Percentiles rank a stretch among this genome's conserved stretches.
phyloP scores from a whole-genome alignment of 2,888 invertebrate genomes.

The Trissolcus brochymenae region DNA sequence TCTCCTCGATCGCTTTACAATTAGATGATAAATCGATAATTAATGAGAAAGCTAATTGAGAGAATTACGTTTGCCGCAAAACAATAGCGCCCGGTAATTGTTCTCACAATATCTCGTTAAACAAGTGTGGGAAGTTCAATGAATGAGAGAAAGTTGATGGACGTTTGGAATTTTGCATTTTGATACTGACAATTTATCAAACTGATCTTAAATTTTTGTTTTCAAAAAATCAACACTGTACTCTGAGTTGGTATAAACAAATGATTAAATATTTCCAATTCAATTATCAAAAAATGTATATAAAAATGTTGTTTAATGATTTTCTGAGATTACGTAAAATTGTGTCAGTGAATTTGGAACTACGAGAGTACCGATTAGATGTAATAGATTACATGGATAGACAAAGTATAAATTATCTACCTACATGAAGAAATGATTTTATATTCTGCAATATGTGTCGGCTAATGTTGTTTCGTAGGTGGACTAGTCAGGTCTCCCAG shows the following conservation, averaged over 20 bases:
- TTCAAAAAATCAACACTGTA: too few species aligned
- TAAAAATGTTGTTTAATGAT: too few species aligned
- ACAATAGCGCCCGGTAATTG: constrained; percentile 69
- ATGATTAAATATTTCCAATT: too few species aligned
- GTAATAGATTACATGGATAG: constrained; percentile 56
- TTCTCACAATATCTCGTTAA: constrained; percentile 59
- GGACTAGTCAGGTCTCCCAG: constrained; percentile 48
- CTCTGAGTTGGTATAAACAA: too few species aligned
- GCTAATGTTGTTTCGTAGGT: constrained; percentile 48
- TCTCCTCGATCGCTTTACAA: constrained; percentile 62
- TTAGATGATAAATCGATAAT: constrained; percentile 74
- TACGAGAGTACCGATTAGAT: constrained; percentile 53
- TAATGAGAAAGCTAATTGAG: constrained; percentile 73
- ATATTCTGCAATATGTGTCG: constrained; percentile 45
- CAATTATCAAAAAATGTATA: too few species aligned
- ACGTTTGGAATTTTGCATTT: constrained; percentile 56
- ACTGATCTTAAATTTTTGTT: too few species aligned
- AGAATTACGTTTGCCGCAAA: constrained; percentile 67
- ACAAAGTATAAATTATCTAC: constrained; percentile 71
- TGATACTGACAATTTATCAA: constrained; percentile 37
- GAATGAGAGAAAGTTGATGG: constrained; percentile 68
- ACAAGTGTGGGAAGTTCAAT: constrained; percentile 71
- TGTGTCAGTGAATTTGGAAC: too few species aligned
- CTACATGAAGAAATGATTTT: constrained; percentile 62
- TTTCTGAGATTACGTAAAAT: too few species aligned